Evolutionary conservation across 2,888 invertebrate genomes (phyloP), one percentile per base, ranked within the genome.

Genomic region (Meta bourneti): DNA sequence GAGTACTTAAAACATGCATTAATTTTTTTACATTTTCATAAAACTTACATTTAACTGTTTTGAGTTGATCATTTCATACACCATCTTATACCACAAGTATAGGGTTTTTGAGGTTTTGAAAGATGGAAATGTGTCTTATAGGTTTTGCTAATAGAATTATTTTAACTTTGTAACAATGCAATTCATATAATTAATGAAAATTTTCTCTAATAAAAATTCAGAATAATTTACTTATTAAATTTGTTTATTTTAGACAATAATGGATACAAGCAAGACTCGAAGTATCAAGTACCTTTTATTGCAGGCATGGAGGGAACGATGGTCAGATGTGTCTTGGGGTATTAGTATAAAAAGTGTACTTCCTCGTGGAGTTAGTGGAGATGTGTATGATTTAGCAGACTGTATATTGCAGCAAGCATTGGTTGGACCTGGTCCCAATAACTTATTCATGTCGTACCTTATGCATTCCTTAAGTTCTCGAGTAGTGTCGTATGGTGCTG

Each of bases 271-370:
- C 71, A 94, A 94, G 88, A 94, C 94, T 13, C 93, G 93, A 51
- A 93, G 92, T 75, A 95, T 95, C 61, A 95, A 95, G 93, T 94
- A 97, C 91, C 95, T 98, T 51, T 96, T 98, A 93, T 95, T 98
- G 90, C 96, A 97, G 95, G 99, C 98, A 80, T 99, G 99, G 99
- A 96, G 98, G 94, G 98, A 99, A 95, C 96, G 99, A 92, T 99
- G 99, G 99, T 97, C 97, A 0, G 98, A 98, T 95, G 96, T 98
- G 77, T 98, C 98, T 95, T 99, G 98, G 98, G 98, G 98, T 71
- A 98, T 98, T 93, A 98, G 98, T 94, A 98, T 99, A 89, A 98
- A 98, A 96, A 97, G 97, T n/a, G 97, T 97, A 94, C 95, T 95
- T 7, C 94, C 94, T 71, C 94, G 93, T 69, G 93, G 94, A 80